phyloP scores from a whole-genome alignment of 2,113 vertebrate genomes.

The Astur gentilis region DNA sequence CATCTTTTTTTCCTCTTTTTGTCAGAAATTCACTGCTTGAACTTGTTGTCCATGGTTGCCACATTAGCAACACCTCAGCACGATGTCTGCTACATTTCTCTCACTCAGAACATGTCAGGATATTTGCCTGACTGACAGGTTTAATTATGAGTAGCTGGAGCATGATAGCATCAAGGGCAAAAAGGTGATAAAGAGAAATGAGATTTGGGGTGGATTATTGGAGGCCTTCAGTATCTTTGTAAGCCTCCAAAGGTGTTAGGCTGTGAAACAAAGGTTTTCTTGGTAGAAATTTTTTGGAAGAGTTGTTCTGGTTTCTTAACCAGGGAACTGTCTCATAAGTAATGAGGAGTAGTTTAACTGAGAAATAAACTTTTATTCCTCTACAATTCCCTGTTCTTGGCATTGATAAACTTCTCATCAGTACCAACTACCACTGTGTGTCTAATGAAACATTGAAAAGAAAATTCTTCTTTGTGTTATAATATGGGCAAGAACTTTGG shows the following conservation, averaged over 20 bases:
- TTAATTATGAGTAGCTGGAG: conserved; percentile 41
- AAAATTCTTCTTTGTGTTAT: background rate
- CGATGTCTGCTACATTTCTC: background rate
- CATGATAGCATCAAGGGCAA: background rate
- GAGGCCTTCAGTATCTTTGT: background rate
- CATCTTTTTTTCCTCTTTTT: background rate
- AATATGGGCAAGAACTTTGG: background rate
- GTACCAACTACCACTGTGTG: background rate
- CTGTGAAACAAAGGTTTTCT: background rate
- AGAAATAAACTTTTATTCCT: background rate
- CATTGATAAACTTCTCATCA: background rate
- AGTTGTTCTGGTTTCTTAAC: background rate
- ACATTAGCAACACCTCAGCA: background rate
- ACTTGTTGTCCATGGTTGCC: background rate
- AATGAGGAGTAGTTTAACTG: background rate
- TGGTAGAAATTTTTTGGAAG: background rate
- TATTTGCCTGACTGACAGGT: background rate
- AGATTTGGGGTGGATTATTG: background rate
- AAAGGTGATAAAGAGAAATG: conserved; percentile 15
- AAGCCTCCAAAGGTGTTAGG: background rate
- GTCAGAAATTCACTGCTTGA: background rate
- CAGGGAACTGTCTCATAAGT: background rate
- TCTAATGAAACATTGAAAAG: background rate
- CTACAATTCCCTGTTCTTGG: background rate
- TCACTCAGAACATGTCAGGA: background rate